Base-by-base conservation (phyloP, 2,113 vertebrate species). In the Indri indri region DNA sequence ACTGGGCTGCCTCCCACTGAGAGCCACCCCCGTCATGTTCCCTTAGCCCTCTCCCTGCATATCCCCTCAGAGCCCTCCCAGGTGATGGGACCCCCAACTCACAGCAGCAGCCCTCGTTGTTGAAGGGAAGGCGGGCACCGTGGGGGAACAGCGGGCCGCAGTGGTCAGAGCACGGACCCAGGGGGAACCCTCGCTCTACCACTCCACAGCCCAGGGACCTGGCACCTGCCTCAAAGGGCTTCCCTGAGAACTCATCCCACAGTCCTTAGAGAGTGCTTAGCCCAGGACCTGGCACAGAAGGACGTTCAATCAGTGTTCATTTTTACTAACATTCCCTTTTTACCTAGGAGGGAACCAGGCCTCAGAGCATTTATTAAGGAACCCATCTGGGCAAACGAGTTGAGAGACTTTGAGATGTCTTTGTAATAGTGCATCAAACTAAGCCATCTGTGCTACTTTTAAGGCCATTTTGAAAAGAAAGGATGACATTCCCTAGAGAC, bases 391-490 rank as follows among this genome's bases (percentile, higher is more conserved):
- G 27, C 42, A 76, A 91, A 77, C 8, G 88, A n/a, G 42, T 8
- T 30, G 42, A 66, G n/a, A 89, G 63, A 93, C 8, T 47, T 32
- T 47, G 42, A 76, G 61, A 80, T 14, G 16, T 61, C 80, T 71
- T 54, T 54, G 10, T 52, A 73, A 68, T 9, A 23, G 40, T 3
- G 37, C 25, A 65, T 91, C n/a, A 61, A 84, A 66, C 23, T 2
- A 81, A 93, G 68, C 71, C 34, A 54, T 16, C 10, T 18, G 22
- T 3, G 84, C 52, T 65, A 17, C 32, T 76, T 23, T 65, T 8
- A 25, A 25, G 70, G 32, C 9, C 37, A 34, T 74, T 52, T 8
- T 87, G n/a, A 45, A 87, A 85, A 79, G 84, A 94, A 70, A 88
- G 70, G 37, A 47, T 16, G 54, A 30, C 5, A 0, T 66, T 66